A percentile compares a stretch with the other conserved stretches of the same genome.
phyloP scores from a whole-genome alignment of 1,140 invertebrate genomes.

The Saccostrea glomerata region DNA sequence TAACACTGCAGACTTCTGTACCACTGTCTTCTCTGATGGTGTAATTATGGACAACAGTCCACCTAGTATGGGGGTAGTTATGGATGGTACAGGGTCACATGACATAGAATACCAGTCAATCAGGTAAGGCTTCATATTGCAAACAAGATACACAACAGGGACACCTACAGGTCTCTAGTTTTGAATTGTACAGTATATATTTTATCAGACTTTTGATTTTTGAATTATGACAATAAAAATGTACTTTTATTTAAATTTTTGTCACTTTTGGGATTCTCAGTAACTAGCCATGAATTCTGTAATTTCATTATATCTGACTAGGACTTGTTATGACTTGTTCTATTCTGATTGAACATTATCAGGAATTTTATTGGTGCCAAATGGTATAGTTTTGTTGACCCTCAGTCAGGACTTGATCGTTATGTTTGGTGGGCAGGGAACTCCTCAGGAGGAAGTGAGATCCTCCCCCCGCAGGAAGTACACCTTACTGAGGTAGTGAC shows the following conservation, averaged over 20 bases:
- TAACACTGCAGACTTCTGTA: conserved; percentile 60
- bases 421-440: conserved; percentile 63
- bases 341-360: neutral
- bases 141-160: no score
- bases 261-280: no score
- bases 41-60: conserved; percentile 61
- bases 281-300: no score
- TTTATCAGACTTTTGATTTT: no score
- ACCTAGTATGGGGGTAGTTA: conserved; percentile 54
- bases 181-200: no score
- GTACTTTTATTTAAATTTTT: no score
- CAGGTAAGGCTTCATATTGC: conserved; percentile 40
- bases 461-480: conserved; percentile 45
- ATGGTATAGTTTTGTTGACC: conserved; percentile 63
- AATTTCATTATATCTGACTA: no score
- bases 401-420: conserved; percentile 57
- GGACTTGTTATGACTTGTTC: no score
- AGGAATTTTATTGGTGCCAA: conserved; percentile 60
- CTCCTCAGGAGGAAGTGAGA: conserved; percentile 55
- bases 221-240: no score
- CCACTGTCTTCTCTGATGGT: conserved; percentile 58
- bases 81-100: conserved; percentile 53
- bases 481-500: conserved; percentile 48
- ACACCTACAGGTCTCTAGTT: no score
- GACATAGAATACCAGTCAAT: conserved; percentile 61